Evolutionary conservation across 2,113 vertebrate genomes (phyloP).

Genomic region (Spermophilus dauricus): DNA sequence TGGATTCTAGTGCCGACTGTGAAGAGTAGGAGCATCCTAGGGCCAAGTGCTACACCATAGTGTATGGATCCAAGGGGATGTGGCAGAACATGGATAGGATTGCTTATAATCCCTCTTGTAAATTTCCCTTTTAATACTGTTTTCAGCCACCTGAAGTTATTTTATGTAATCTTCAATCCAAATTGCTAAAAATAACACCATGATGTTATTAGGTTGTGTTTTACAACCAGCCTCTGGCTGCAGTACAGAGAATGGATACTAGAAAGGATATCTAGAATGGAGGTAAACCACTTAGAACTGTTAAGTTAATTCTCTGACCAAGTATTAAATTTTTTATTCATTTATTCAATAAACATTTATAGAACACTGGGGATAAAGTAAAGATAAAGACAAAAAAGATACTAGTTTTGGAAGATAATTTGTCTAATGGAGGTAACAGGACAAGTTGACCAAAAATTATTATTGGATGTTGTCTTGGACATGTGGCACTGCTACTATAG

Average conservation of each 20-base stretch:
- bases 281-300: not conserved
- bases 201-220: not conserved
- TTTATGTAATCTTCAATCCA: not conserved
- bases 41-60: not conserved
- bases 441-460: not conserved
- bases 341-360: not conserved
- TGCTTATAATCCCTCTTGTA: not conserved
- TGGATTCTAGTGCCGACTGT: not conserved
- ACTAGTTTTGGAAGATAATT: not conserved
- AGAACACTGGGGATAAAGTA: not conserved
- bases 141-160: not conserved
- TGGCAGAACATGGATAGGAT: not conserved
- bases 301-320: slow-evolving; percentile 12
- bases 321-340: not conserved
- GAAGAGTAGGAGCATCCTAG: too few species aligned
- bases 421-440: not conserved
- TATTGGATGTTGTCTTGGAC: not conserved
- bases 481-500: not conserved
- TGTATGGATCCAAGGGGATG: not conserved
- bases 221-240: not conserved
- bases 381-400: not conserved
- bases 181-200: not conserved
- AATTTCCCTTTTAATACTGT: not conserved
- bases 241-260: not conserved
- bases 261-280: not conserved